Evolutionary conservation across 2,888 invertebrate genomes (phyloP).

Genomic region (Parasteatoda lunata): DNA sequence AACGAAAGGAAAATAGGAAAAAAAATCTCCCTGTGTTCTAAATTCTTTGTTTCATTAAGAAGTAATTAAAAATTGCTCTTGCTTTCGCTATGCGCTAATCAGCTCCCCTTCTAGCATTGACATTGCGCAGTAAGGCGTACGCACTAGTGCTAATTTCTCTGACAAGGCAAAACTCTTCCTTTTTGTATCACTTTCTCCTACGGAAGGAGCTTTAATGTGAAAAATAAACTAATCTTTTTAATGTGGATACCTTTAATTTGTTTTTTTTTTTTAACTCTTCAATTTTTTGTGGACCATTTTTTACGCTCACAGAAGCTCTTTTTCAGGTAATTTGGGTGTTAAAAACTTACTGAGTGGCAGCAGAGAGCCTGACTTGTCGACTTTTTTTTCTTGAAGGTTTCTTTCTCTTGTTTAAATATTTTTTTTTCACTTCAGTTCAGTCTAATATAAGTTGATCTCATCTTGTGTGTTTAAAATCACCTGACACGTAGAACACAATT

Average conservation of each 20-base stretch:
- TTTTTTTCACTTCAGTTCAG: constrained; percentile 12
- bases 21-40: constrained; percentile 37
- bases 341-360: constrained; percentile 65
- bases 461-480: constrained; percentile 77
- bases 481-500: constrained; percentile 82
- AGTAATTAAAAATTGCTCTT: constrained; percentile 67
- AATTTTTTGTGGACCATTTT: constrained; percentile 12
- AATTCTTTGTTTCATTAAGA: constrained; percentile 68
- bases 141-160: constrained; percentile 58
- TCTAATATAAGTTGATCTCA: constrained; percentile 51
- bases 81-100: constrained; percentile 47
- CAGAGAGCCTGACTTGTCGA: constrained; percentile 36
- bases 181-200: constrained; percentile 56
- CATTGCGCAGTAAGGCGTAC: constrained; percentile 57
- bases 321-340: constrained; percentile 60
- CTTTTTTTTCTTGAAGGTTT: background rate
- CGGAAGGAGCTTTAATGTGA: constrained; percentile 60
- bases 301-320: constrained; percentile 32
- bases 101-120: constrained; percentile 56
- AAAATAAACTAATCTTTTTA: constrained; percentile 69
- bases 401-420: background rate
- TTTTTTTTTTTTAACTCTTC: constrained; percentile 16
- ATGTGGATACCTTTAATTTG: constrained; percentile 68
- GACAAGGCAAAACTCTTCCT: constrained; percentile 50
- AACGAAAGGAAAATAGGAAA: constrained; percentile 13